These are phyloP conservation scores for Oeneis ivallda DNA, from an alignment of 2,888 invertebrate genomes.

Conservation along the genomic window DNA sequence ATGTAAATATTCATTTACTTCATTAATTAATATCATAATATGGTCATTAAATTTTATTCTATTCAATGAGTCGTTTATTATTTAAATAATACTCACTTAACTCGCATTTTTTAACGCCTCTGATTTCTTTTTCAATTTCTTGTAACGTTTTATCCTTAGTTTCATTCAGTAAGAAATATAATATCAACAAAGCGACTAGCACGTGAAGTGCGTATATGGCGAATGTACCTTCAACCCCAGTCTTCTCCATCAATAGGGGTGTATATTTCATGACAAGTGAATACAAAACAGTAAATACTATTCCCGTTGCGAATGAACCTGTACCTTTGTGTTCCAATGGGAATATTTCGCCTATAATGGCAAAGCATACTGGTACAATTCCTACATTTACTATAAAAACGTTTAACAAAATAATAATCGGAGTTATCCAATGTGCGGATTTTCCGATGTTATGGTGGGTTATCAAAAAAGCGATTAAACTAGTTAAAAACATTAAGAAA, in stretches of 20 bases:
- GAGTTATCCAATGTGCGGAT: constrained; percentile 42
- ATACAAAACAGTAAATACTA: constrained; percentile 48
- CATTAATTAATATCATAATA: not conserved
- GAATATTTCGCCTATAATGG: constrained; percentile 48
- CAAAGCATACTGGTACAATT: constrained; percentile 27
- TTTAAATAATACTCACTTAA: not conserved
- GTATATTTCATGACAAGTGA: constrained; percentile 48
- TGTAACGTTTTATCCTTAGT: constrained; percentile 54
- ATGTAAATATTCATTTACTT: too few relatives aligned
- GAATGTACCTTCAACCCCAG: constrained; percentile 48
- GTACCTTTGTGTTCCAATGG: constrained; percentile 52
- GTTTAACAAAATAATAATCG: constrained; percentile 37
- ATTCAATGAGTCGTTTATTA: not conserved
- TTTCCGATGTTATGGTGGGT: constrained; percentile 31
- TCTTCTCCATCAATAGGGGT: constrained; percentile 48
- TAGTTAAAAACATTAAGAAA: constrained; percentile 46
- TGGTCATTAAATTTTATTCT: not conserved
- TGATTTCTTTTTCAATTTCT: constrained; percentile 51
- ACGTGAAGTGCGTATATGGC: constrained; percentile 45
- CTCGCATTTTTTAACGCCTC: constrained; percentile 25
- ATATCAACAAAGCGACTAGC: constrained; percentile 41
- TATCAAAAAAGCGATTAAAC: constrained; percentile 45
- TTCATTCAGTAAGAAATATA: constrained; percentile 51
- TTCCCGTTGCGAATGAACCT: constrained; percentile 45
- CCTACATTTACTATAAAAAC: constrained; percentile 22